Evolutionary conservation across 2,888 invertebrate species (phyloP).

Genomic region (Lycophotia porphyrea): DNA sequence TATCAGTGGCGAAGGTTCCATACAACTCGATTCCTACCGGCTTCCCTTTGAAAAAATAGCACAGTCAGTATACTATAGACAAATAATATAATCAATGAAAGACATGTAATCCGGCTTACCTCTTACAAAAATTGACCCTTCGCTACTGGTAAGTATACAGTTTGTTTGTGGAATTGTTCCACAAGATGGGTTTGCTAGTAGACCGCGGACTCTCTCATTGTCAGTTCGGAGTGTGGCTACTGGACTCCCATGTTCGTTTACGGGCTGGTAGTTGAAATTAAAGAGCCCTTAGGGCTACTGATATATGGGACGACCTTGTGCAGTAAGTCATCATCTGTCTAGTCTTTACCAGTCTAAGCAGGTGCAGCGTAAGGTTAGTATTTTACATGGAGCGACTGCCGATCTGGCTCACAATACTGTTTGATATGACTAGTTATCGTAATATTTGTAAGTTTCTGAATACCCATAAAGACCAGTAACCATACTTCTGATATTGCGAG

Average conservation of each 20-base stretch:
- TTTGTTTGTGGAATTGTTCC: constrained; percentile 89
- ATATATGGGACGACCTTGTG: too few species aligned
- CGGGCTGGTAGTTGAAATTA: too few species aligned
- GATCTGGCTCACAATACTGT: not conserved
- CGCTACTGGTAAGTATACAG: not conserved
- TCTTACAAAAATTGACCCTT: too few species aligned
- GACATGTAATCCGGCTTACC: too few species aligned
- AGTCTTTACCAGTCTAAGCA: not conserved
- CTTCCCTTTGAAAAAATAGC: too few species aligned
- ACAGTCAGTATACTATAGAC: too few species aligned
- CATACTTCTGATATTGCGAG: not conserved
- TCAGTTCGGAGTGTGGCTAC: constrained; percentile 96
- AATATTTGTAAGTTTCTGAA: not conserved
- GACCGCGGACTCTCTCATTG: constrained; percentile 96
- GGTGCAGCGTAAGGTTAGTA: not conserved
- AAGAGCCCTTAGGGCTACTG: too few species aligned
- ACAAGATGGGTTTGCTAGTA: constrained; percentile 98
- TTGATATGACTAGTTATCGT: not conserved
- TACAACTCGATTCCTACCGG: too few species aligned
- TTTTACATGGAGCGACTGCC: not conserved
- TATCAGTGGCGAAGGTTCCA: too few species aligned
- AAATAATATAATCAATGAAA: too few species aligned
- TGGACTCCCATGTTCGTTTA: constrained; percentile 99
- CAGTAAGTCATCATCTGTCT: constrained; percentile 89
- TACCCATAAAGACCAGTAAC: not conserved